Conservation (phyloP, 92 coral and sea anemone species). For the Galaxea fascicularis region DNA sequence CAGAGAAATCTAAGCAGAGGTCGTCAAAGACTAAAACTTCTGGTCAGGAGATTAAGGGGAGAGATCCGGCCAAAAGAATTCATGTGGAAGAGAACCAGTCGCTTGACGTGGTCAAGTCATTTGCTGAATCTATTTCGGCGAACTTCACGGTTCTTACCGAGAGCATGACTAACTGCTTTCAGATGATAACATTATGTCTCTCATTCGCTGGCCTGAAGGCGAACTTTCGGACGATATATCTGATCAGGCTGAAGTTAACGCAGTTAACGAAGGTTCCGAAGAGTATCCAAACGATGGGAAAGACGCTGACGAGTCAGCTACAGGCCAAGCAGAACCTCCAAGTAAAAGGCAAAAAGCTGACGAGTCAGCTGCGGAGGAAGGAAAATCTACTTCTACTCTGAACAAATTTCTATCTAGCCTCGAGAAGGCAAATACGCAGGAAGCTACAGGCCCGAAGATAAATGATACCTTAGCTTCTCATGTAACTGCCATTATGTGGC, state of each 20-base stretch:
- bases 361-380: too few species aligned
- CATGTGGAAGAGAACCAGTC: too few species aligned
- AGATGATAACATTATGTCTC: too few species aligned
- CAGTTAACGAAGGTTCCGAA: neutral
- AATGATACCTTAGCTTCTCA: too few species aligned
- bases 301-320: neutral
- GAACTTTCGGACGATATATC: neutral
- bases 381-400: neutral
- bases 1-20: constrained; percentile 16
- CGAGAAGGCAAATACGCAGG: constrained; percentile 35
- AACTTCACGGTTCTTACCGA: too few species aligned
- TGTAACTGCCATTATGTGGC: constrained; percentile 31
- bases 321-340: neutral
- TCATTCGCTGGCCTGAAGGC: too few species aligned
- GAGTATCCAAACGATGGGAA: neutral
- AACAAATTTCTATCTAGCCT: constrained; percentile 31
- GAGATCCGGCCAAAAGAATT: constrained; percentile 1
- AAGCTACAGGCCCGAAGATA: too few species aligned
- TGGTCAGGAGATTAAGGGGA: constrained; percentile 1
- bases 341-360: neutral
- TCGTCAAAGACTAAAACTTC: constrained; percentile 5
- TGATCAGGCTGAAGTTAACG: neutral
- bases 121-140: too few species aligned
- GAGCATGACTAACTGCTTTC: too few species aligned
- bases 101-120: too few species aligned